phyloP scores from a whole-genome alignment of 1,140 invertebrate genomes.

The Euwallacea similis region DNA sequence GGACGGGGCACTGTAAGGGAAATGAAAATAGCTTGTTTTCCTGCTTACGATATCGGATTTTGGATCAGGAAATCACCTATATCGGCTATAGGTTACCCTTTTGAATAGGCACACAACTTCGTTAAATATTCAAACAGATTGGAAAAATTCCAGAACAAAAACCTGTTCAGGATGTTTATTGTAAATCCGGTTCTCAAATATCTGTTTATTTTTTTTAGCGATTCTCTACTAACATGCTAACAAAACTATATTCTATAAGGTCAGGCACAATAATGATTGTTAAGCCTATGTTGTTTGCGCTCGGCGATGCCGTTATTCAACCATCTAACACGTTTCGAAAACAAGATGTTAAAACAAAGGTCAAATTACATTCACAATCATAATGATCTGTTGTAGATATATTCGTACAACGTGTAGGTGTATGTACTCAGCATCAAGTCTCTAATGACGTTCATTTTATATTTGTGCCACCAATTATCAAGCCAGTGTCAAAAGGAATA shows the following conservation, averaged over 20 bases:
- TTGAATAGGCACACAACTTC: no score
- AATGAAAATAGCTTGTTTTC: constrained; percentile 48
- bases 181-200: no score
- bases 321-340: constrained; percentile 17
- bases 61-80: constrained; percentile 14
- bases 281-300: background rate
- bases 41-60: constrained; percentile 36
- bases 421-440: constrained; percentile 33
- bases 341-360: constrained; percentile 32
- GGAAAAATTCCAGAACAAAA: no score
- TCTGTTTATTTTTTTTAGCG: no score
- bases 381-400: constrained; percentile 13
- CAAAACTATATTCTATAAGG: background rate
- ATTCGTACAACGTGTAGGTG: constrained; percentile 30
- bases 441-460: constrained; percentile 36
- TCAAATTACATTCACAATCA: constrained; percentile 30
- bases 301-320: constrained; percentile 9
- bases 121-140: no score
- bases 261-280: background rate
- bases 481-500: constrained; percentile 28
- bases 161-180: no score
- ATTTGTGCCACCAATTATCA: constrained; percentile 13
- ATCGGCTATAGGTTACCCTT: background rate
- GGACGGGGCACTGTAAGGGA: constrained; percentile 39
- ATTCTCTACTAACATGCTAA: no score